Conservation (phyloP, 2,888 invertebrate genomes). For the Tryphoninae sp. region DNA sequence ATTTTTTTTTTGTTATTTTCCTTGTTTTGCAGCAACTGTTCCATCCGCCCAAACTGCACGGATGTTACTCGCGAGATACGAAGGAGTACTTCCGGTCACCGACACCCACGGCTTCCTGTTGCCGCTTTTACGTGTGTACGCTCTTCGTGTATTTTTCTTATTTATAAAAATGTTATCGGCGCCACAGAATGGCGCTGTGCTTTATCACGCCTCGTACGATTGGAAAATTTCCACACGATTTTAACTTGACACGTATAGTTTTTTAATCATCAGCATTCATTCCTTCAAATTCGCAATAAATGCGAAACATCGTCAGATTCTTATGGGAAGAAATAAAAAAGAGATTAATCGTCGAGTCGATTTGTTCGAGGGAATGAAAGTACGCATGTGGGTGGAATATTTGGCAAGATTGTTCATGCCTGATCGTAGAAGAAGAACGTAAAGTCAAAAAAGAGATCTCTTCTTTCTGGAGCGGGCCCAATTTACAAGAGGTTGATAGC, state of each 20-base stretch:
- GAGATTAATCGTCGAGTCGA: no score
- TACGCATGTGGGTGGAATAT: background rate
- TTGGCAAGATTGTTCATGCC: slow-evolving; percentile 23
- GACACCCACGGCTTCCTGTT: slow-evolving; percentile 60
- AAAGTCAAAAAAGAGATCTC: slow-evolving; percentile 50
- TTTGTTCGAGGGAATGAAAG: background rate
- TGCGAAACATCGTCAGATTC: no score
- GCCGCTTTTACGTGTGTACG: slow-evolving; percentile 12
- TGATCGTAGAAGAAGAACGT: slow-evolving; percentile 23
- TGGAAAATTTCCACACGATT: slow-evolving; percentile 17
- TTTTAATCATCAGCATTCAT: no score
- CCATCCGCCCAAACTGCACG: slow-evolving; percentile 27
- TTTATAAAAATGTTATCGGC: slow-evolving; percentile 18
- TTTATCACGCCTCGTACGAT: background rate
- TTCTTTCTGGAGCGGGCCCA: slow-evolving; percentile 62
- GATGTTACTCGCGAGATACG: slow-evolving; percentile 54
- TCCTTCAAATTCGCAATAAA: no score
- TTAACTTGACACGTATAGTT: background rate
- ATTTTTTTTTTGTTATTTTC: slow-evolving; percentile 19
- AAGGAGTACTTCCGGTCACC: slow-evolving; percentile 47
- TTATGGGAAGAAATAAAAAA: no score
- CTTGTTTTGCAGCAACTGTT: slow-evolving; percentile 6
- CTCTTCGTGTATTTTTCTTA: background rate
- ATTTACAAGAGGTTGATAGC: slow-evolving; percentile 65
- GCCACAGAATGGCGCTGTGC: background rate